These are phyloP conservation scores for Philereme transversata DNA, from an alignment of 2,888 invertebrate species.

Conservation along the genomic window DNA sequence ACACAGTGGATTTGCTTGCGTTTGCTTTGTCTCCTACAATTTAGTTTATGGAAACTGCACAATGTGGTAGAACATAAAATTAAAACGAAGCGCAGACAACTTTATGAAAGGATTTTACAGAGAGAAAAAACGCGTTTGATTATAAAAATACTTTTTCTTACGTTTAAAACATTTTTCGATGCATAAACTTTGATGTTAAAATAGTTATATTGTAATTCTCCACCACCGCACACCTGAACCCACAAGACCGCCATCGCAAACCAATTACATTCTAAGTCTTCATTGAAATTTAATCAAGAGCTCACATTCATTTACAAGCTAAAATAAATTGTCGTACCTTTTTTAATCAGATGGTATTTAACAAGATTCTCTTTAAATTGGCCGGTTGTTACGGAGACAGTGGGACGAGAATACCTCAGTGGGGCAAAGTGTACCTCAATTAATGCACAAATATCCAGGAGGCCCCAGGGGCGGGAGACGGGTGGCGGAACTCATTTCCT, in stretches of 20 bases:
- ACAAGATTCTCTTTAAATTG: neutral
- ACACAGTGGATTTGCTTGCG: constrained; percentile 4
- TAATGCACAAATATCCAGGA: constrained; percentile 18
- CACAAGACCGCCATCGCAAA: constrained; percentile 3
- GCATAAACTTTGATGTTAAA: too few relatives aligned
- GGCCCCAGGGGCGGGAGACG: constrained; percentile 3
- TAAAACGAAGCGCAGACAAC: too few relatives aligned
- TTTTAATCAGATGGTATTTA: constrained; percentile 6
- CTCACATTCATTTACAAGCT: constrained; percentile 8
- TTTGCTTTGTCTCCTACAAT: constrained; percentile 8
- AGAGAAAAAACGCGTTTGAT: too few relatives aligned
- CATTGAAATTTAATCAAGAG: constrained; percentile 15
- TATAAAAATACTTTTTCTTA: too few relatives aligned
- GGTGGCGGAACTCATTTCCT: constrained; percentile 23
- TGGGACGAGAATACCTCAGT: neutral
- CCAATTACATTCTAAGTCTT: constrained; percentile 21
- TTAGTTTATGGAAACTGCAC: constrained; percentile 4
- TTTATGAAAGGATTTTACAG: too few relatives aligned
- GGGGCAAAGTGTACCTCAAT: constrained; percentile 8
- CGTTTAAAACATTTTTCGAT: too few relatives aligned
- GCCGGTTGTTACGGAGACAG: neutral
- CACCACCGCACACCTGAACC: neutral
- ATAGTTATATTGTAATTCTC: neutral
- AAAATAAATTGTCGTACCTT: constrained; percentile 4
- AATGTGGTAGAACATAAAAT: neutral